These are phyloP conservation scores for Nephrotoma flavescens DNA, from an alignment of 2,888 invertebrate genomes.

Conservation along the genomic window DNA sequence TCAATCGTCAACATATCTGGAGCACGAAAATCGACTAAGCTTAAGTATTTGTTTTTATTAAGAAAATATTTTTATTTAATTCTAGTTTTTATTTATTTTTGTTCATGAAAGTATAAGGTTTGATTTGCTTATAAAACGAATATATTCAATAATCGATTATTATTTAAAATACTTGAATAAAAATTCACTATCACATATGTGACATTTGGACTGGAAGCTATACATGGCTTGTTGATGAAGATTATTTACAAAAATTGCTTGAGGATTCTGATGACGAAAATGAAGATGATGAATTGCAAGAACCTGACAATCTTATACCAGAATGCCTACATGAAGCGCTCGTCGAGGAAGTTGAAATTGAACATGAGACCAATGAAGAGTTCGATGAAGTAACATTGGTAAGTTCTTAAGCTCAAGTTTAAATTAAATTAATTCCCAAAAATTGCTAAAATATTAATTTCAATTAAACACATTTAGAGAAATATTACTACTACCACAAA, in stretches of 20 bases:
- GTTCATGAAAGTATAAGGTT: too few species aligned
- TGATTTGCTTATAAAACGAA: too few species aligned
- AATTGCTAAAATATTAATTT: neutral
- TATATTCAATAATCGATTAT: too few species aligned
- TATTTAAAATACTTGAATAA: too few species aligned
- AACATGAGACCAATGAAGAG: neutral
- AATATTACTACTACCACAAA: neutral
- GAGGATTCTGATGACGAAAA: neutral
- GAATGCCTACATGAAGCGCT: too few species aligned
- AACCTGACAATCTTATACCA: neutral
- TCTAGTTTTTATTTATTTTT: neutral
- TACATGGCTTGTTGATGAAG: neutral
- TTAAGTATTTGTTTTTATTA: neutral
- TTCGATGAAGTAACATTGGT: too few species aligned
- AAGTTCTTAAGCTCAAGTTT: too few species aligned
- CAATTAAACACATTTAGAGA: neutral
- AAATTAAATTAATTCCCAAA: too few species aligned
- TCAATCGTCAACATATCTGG: too few species aligned
- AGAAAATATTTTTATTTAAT: neutral
- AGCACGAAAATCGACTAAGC: neutral
- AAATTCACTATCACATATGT: too few species aligned
- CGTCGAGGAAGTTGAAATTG: too few species aligned
- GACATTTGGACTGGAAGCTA: too few species aligned
- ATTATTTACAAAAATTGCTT: neutral
- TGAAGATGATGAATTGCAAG: neutral